These are phyloP conservation scores for Atopsyche davidsoni DNA, from an alignment of 1,140 invertebrate species.

Conservation along the genomic window DNA sequence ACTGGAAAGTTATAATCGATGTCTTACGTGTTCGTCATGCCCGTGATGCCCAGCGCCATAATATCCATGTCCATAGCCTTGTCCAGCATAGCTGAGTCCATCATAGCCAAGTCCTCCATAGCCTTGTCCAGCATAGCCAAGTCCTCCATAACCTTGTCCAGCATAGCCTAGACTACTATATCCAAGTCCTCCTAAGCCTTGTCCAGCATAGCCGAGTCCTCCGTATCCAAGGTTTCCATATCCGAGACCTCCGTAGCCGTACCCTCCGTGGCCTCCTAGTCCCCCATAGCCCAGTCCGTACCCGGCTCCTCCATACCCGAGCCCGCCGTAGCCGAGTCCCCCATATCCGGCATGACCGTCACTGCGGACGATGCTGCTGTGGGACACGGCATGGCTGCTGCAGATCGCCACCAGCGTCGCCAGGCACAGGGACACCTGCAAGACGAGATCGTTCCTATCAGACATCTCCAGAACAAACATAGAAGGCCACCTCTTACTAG, in stretches of 20 bases:
- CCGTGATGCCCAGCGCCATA: too few species aligned
- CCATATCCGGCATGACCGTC: constrained; percentile 5
- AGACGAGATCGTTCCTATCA: not conserved
- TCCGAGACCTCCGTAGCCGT: constrained; percentile 7
- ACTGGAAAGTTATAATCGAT: too few species aligned
- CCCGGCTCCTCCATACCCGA: constrained; percentile 10
- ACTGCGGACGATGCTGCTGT: constrained; percentile 16
- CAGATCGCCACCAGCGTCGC: constrained; percentile 12
- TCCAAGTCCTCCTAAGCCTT: not conserved
- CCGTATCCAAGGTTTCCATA: constrained; percentile 12
- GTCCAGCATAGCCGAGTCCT: constrained; percentile 7
- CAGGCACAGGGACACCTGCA: constrained; percentile 19
- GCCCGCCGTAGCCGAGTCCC: constrained; percentile 11
- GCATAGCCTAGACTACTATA: too few species aligned
- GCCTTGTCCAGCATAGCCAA: too few species aligned
- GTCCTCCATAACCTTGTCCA: not conserved
- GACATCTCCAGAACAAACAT: not conserved
- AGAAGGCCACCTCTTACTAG: not conserved
- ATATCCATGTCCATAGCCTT: too few species aligned
- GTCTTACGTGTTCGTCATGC: too few species aligned
- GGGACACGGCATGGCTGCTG: constrained; percentile 19
- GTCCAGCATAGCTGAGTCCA: too few species aligned
- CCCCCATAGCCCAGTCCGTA: constrained; percentile 9
- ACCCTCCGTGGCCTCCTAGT: constrained; percentile 1
- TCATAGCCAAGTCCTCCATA: too few species aligned